Base-by-base conservation (phyloP, 2,797 vertebrate species). In the Selene dorsalis region DNA sequence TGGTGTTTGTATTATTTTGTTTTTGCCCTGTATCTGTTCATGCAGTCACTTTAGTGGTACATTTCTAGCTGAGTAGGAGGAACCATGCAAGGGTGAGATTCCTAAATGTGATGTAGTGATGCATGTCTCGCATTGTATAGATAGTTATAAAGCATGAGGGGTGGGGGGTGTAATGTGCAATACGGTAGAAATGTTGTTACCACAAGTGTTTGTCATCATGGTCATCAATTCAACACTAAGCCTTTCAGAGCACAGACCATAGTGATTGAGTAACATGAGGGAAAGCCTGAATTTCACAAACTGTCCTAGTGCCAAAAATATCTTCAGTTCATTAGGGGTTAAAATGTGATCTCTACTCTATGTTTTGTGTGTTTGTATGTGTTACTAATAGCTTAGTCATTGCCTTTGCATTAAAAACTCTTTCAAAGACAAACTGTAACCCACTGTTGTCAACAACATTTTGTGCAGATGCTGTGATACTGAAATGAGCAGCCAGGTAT, bases 131-230 rank as follows among this genome's bases (percentile, higher is more conserved):
- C 63, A 41, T 73, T 63, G 48, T 73, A 70, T 69, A 56, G 38
- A 38, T 50, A 58, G 16, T 65, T 73, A 4, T 28, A 58, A 79
- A 64, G 68, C 13, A 77, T 41, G 48, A 47, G 63, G 47, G 48
- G 75, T 9, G 32, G 32, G 32, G 32, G 32, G 7, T 32, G 55
- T 53, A 53, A 82, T 71, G 89, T 90, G 84, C 80, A 88, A 85
- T 83, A 86, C 61, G 67, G 38, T 75, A 56, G 38, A 80, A 80
- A 78, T 71, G 72, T 67, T 61, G 65, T 78, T 82, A 69, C 76
- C 81, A 77, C 74, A 75, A 50, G 68, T 84, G 72, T 84, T 81
- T 52, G 45, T 48, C 45, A 48, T 39, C 17, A 63, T 70, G 17
- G 26, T 63, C 32, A n/a, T 63, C 47, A 75, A 83, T 83, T 79